Conservation (phyloP, 2,113 vertebrate species). For the Barnardius zonarius region DNA sequence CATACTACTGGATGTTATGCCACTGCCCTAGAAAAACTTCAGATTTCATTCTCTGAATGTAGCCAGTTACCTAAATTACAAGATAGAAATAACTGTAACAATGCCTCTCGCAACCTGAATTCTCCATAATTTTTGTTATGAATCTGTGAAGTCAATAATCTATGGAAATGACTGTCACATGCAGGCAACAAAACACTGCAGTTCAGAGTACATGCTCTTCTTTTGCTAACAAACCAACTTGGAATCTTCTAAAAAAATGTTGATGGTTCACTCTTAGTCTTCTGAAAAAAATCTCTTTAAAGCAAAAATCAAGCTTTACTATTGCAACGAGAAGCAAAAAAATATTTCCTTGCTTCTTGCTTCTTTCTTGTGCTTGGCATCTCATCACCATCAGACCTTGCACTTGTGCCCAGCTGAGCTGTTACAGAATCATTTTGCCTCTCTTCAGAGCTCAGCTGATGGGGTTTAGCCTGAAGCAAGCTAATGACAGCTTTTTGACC, state of each 20-base stretch:
- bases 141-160: not conserved
- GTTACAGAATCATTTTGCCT: slow-evolving; percentile 5
- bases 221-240: not conserved
- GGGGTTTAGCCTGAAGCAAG: not conserved
- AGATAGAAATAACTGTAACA: not conserved
- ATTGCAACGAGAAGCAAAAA: not conserved
- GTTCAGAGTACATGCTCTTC: not conserved
- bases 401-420: not conserved
- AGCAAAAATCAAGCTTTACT: not conserved
- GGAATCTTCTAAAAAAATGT: not conserved
- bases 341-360: not conserved
- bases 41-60: not conserved
- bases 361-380: not conserved
- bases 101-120: not conserved
- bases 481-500: not conserved
- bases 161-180: not conserved
- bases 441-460: not conserved
- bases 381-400: not conserved
- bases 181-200: not conserved
- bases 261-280: not conserved
- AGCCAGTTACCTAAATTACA: not conserved
- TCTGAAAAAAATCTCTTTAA: not conserved
- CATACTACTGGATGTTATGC: not conserved
- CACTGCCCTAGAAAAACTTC: not conserved
- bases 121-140: not conserved